Evolutionary conservation across 1,140 invertebrate species (phyloP), one percentile per base, ranked within the genome.

Genomic region (Pseudomyrmex pallidus): DNA sequence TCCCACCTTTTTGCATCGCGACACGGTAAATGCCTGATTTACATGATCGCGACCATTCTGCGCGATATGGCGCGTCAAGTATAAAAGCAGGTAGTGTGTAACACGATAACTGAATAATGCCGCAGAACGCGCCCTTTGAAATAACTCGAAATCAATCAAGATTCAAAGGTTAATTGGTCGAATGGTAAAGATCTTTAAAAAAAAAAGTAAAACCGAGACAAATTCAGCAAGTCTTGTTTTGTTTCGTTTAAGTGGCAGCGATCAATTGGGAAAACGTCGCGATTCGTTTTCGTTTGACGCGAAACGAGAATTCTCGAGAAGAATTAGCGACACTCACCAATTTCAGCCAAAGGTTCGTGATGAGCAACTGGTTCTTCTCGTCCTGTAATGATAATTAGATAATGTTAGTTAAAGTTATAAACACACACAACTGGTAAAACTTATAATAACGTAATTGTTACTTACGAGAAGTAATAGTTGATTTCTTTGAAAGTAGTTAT

Each of bases 271-370:
- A 46, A 44, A 54, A 80, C 54, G 46, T 72, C 15, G 44, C 12
- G 52, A 1, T 5, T 57, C 1, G 46, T 72, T 80, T 80, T 70
- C 25, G 48, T 80, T 70, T 59, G 12, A 8, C 20, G 12, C 15
- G 13, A 77, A 7, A 35, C 35, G 35, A 0, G 35, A 35, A 35
- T 35, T 25, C 74, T 63, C 9, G 4, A 13, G 15, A 67, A 72
- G 35, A 35, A 59, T 73, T 2, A 5, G 5, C 5, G 20, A 15
- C 17, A 93, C 97, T 97, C 95, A 98, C 97, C 96, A 98, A 95
- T 96, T 97, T 98, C 91, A 98, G 96, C 97, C 97, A 98, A 95
- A 98, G 97, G 95, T 98, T 98, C 92, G 97, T 98, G 94, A 98
- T 98, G 93, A 98, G 96, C 95, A 98, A 96, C 95, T 98, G 97